A percentile compares a stretch with the other conserved stretches of the same genome.
Evolutionary conservation across 2,888 invertebrate genomes (phyloP).

Genomic region (Rhimphoctona megacephalus): DNA sequence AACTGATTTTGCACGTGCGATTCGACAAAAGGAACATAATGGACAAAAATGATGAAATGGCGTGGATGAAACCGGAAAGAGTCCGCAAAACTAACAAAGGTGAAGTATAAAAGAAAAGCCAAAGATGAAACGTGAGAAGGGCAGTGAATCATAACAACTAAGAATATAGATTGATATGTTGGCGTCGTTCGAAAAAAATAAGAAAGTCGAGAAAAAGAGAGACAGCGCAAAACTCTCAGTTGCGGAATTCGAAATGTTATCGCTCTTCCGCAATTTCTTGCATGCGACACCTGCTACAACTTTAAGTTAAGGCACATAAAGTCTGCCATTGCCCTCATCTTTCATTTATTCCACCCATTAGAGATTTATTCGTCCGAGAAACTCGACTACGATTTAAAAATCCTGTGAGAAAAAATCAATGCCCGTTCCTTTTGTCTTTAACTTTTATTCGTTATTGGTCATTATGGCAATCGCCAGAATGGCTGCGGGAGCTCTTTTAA

Average conservation of each 20-base stretch:
- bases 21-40: conserved; percentile 30
- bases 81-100: conserved; percentile 17
- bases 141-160: conserved; percentile 16
- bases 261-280: conserved; percentile 43
- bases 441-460: background rate
- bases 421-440: background rate
- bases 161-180: conserved; percentile 9
- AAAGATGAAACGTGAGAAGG: background rate
- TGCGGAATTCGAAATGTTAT: conserved; percentile 49
- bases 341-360: background rate
- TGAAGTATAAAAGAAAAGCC: conserved; percentile 24
- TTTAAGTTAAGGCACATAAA: conserved; percentile 27
- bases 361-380: background rate
- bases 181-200: background rate
- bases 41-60: background rate
- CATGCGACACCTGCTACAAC: conserved; percentile 20
- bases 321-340: background rate
- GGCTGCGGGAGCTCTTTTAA: background rate
- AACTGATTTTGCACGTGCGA: conserved; percentile 53
- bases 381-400: background rate
- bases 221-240: conserved; percentile 31
- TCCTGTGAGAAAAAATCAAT: background rate
- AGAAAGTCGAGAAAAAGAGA: background rate
- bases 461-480: background rate
- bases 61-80: conserved; percentile 40